A percentile compares a stretch with the other conserved stretches of the same genome.
These are phyloP conservation scores for Myxocyprinus asiaticus DNA, from an alignment of 2,113 vertebrate genomes.

Conservation along the genomic window DNA sequence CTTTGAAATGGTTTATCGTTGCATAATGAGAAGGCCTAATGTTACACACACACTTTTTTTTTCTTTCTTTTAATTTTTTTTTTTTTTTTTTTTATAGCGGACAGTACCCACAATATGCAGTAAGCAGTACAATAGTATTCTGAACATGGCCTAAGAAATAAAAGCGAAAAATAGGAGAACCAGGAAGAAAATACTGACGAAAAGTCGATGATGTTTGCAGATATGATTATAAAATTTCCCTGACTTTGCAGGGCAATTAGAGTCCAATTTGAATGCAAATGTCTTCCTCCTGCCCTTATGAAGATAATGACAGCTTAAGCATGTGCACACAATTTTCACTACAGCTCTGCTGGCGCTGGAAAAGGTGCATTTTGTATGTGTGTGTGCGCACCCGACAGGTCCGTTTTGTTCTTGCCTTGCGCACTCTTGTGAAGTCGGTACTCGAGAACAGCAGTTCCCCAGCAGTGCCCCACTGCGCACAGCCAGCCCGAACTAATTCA, in stretches of 20 bases:
- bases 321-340: slow-evolving; percentile 30
- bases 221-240: slow-evolving; percentile 63
- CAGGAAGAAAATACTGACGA: slow-evolving; percentile 2
- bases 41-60: no score
- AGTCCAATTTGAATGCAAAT: slow-evolving; percentile 61
- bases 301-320: slow-evolving; percentile 46
- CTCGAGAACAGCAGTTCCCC: slow-evolving; percentile 27
- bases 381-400: slow-evolving; percentile 9
- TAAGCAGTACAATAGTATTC: no score
- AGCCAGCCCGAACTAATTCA: slow-evolving; percentile 29
- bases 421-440: slow-evolving; percentile 1
- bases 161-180: not conserved
- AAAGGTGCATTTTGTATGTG: not conserved
- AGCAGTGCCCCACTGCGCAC: slow-evolving; percentile 2
- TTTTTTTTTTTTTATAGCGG: no score
- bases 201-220: slow-evolving; percentile 51
- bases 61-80: no score
- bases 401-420: slow-evolving; percentile 2
- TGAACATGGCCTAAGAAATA: not conserved
- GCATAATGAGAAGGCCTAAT: no score
- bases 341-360: slow-evolving; percentile 26
- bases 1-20: no score
- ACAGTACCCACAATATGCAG: no score
- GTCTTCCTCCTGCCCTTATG: slow-evolving; percentile 44
- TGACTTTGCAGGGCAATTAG: slow-evolving; percentile 63